These are phyloP conservation scores for Cryptophagus acutangulus DNA, from an alignment of 2,888 invertebrate species.

Conservation along the genomic window DNA sequence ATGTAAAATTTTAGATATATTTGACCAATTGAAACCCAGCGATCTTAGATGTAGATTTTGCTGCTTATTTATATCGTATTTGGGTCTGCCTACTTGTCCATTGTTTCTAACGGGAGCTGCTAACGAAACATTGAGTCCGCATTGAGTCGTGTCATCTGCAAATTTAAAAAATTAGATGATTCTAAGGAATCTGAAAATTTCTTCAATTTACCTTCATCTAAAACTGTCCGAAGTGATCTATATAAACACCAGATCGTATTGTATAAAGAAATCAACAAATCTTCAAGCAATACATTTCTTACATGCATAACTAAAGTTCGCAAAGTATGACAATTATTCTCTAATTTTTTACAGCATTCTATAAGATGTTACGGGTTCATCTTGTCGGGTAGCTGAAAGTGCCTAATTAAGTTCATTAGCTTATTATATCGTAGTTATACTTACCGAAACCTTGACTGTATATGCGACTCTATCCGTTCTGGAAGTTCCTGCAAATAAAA, in stretches of 20 bases:
- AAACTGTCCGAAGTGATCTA: background rate
- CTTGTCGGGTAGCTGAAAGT: no score
- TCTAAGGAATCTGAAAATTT: background rate
- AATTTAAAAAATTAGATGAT: background rate
- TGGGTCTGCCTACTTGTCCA: background rate
- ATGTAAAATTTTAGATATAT: slow-evolving; percentile 9
- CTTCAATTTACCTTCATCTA: background rate
- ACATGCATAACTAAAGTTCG: background rate
- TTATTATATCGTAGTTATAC: no score
- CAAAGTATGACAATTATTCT: background rate
- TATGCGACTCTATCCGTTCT: no score
- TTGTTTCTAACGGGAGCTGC: background rate
- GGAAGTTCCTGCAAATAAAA: no score
- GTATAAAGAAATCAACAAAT: background rate
- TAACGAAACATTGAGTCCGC: background rate
- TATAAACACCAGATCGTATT: background rate
- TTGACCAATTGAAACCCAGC: slow-evolving; percentile 10
- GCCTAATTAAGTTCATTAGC: no score
- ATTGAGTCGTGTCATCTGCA: background rate
- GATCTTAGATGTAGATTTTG: background rate
- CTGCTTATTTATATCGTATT: background rate
- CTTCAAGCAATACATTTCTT: background rate
- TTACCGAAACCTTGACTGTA: no score
- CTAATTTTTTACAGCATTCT: no score
- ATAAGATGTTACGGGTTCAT: no score